phyloP scores from a whole-genome alignment of 2,888 invertebrate species.

The Reticulitermes lucifugus region DNA sequence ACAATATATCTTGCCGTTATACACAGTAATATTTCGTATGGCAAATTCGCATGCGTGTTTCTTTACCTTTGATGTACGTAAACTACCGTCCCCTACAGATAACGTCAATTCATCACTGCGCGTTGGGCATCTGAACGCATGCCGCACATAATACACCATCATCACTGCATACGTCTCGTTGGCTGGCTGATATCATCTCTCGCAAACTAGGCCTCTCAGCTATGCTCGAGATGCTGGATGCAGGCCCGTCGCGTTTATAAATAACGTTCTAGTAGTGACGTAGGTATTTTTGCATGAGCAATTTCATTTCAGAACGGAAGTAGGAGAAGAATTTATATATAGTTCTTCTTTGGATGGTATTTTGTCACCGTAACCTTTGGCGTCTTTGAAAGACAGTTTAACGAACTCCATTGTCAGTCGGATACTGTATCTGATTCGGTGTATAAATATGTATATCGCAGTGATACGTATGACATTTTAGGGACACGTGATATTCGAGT shows the following conservation, averaged over 20 bases:
- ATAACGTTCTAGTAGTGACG: slow-evolving; percentile 13
- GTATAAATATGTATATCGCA: too few relatives aligned
- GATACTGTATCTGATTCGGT: not conserved
- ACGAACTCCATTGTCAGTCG: not conserved
- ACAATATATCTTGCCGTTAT: too few relatives aligned
- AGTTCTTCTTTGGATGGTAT: not conserved
- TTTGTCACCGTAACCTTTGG: not conserved
- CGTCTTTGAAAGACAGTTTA: not conserved
- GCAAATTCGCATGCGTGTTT: too few relatives aligned
- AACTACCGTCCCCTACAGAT: too few relatives aligned
- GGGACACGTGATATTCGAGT: too few relatives aligned
- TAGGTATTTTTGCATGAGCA: slow-evolving; percentile 16
- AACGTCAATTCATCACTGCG: too few relatives aligned
- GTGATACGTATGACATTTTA: too few relatives aligned
- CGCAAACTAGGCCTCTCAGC: not conserved
- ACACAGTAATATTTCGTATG: too few relatives aligned
- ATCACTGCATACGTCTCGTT: not conserved
- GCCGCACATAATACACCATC: too few relatives aligned
- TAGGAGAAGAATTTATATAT: not conserved
- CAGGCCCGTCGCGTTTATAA: slow-evolving; percentile 15
- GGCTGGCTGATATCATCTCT: not conserved
- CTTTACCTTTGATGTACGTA: too few relatives aligned
- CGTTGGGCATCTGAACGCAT: too few relatives aligned
- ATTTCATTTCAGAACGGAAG: slow-evolving; percentile 16
- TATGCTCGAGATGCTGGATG: not conserved